Evolutionary conservation across 2,797 vertebrate genomes (phyloP), one percentile per base, ranked within the genome.

Genomic region (Pangasius macronema): DNA sequence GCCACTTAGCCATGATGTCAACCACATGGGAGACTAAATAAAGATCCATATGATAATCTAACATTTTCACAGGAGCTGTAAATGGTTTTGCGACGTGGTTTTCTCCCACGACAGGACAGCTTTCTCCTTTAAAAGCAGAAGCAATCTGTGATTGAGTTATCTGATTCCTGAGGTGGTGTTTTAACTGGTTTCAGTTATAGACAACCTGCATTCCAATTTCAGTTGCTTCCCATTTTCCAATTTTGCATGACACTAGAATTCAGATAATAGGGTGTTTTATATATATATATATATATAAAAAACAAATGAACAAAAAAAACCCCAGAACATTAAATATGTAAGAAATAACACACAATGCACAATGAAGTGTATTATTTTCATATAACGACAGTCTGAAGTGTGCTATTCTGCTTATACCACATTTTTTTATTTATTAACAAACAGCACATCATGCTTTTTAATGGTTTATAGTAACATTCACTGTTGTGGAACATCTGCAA

Each of bases 31-130:
- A 61, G 42, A 8, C n/a, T 70, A 61, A 82, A 67, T 42, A 65
- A 53, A 79, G 13, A 79, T 86, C 24, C 73, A 79, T 36, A 16
- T 53, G n/a, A 63, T 77, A 36, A 85, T n/a, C 55, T 49, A 46
- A 67, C 22, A 53, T 51, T 79, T 77, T 36, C 42, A 85, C n/a
- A 36, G 39, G 6, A 10, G 18, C 24, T 30, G 24, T n/a, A n/a
- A 24, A 81, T 81, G 24, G 1, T 81, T 6, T 49, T 59, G 7
- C 2, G 14, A 30, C 53, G n/a, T 4, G 5, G 30, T 24, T 7
- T 39, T 80, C 20, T 59, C 9, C 24, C 30, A 39, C 11, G 59
- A 14, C 24, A 39, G 20, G 51, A 77, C 49, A 1, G 6, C 51
- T 51, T 49, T 49, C 10, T 75, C 24, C 24, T n/a, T 51, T 18